Percentiles rank a stretch among this genome's conserved stretches.
phyloP scores from a whole-genome alignment of 2,113 vertebrate species.

The Sigmodon hispidus region DNA sequence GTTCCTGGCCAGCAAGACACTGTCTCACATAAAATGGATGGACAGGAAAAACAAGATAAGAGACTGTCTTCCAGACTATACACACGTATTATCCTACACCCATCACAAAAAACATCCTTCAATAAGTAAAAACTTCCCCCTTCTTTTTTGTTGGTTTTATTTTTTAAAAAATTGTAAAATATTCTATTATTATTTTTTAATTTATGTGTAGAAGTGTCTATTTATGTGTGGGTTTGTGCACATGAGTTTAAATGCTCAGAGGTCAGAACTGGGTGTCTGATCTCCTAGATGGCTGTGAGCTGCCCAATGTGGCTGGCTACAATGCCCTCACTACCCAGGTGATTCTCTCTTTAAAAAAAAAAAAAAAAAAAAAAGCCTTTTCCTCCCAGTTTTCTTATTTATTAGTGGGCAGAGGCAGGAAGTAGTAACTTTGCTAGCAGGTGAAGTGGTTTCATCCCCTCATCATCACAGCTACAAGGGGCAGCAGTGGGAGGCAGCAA shows the following conservation, averaged over 20 bases:
- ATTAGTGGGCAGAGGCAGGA: not conserved
- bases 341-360: not conserved
- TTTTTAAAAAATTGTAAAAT: not conserved
- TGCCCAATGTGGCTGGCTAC: not conserved
- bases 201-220: not conserved
- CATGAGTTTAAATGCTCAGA: not conserved
- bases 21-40: not conserved
- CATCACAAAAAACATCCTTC: not conserved
- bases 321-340: not conserved
- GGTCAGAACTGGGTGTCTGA: not conserved
- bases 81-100: not conserved
- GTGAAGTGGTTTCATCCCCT: too few relatives aligned
- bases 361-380: not conserved
- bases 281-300: not conserved
- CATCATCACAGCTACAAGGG: not conserved
- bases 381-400: too few relatives aligned
- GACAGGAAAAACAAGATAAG: not conserved
- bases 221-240: not conserved
- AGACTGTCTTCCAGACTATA: not conserved
- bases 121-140: slow-evolving; percentile 27
- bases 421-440: not conserved
- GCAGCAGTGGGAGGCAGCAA: not conserved
- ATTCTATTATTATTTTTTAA: not conserved
- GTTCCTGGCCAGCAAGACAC: not conserved
- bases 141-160: slow-evolving; percentile 44